Conservation (phyloP, 37 sponge, comb jelly and placozoan species). For the Oscarella lobularis region DNA sequence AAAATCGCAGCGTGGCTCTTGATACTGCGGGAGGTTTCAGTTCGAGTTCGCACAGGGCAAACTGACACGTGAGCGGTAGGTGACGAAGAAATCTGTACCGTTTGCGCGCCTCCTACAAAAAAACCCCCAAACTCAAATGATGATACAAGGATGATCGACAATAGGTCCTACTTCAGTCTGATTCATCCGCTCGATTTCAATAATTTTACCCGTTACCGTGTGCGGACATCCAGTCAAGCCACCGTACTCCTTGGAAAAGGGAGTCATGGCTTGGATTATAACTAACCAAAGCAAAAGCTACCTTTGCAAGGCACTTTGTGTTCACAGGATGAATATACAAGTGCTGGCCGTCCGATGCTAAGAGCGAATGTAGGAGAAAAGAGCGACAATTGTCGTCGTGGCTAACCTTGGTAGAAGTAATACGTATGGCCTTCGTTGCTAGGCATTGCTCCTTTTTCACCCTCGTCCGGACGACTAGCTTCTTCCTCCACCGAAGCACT, state of each 20-base stretch:
- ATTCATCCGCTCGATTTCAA: slow-evolving; percentile 56
- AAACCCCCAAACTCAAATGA: not conserved
- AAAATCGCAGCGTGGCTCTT: slow-evolving; percentile 18
- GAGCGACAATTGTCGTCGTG: no score
- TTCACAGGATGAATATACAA: slow-evolving; percentile 77
- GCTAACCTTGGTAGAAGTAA: not conserved
- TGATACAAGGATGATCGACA: not conserved
- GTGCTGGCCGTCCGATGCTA: slow-evolving; percentile 83
- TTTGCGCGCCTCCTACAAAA: slow-evolving; percentile 41
- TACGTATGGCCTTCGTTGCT: not conserved
- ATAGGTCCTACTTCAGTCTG: slow-evolving; percentile 41
- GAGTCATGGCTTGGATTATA: not conserved
- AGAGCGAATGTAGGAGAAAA: slow-evolving; percentile 15
- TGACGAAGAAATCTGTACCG: slow-evolving; percentile 66
- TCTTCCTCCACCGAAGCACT: not conserved
- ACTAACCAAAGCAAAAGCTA: slow-evolving; percentile 1
- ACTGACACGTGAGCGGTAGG: slow-evolving; percentile 67
- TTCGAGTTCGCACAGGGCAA: slow-evolving; percentile 71
- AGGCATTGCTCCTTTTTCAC: not conserved
- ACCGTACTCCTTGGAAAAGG: slow-evolving; percentile 56
- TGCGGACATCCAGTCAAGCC: slow-evolving; percentile 35
- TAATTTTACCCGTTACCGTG: slow-evolving; percentile 43
- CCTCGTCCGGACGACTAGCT: not conserved
- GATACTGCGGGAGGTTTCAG: slow-evolving; percentile 54
- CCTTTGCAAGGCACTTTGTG: slow-evolving; percentile 50